Evolutionary conservation across 2,113 vertebrate species (phyloP).

Genomic region (Sander lucioperca): DNA sequence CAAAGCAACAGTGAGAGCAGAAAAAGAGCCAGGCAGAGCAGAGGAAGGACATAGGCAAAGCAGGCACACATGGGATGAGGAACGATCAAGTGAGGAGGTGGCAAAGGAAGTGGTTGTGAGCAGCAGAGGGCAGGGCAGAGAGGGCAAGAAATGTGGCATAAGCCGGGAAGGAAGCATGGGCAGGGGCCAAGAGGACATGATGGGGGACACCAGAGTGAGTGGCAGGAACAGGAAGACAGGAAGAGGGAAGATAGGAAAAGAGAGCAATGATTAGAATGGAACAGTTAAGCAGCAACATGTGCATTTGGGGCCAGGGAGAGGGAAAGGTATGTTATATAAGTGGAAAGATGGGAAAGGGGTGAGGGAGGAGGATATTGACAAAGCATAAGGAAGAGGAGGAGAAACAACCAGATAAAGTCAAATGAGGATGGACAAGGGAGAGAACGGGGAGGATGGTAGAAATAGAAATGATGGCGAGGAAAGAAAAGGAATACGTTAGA

Average conservation of each 20-base stretch:
- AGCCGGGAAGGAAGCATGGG: constrained; percentile 51
- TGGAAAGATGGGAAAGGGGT: neutral
- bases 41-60: neutral
- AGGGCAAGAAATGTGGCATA: constrained; percentile 20
- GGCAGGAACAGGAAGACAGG: constrained; percentile 23
- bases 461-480: neutral
- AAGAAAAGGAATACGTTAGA: constrained; percentile 32
- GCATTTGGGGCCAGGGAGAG: neutral
- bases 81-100: constrained; percentile 12
- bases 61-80: neutral
- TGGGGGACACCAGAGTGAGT: constrained; percentile 18
- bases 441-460: neutral
- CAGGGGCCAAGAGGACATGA: constrained; percentile 16
- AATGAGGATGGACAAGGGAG: neutral
- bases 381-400: constrained; percentile 10
- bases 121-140: constrained; percentile 22
- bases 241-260: constrained; percentile 7
- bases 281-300: constrained; percentile 4
- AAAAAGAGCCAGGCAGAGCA: neutral
- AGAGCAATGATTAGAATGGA: constrained; percentile 26
- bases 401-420: constrained; percentile 14
- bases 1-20: neutral
- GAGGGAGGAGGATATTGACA: constrained; percentile 27
- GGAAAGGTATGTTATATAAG: neutral
- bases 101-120: constrained; percentile 27